Percentiles rank a stretch among this genome's conserved stretches.
Conservation (phyloP, 2,888 invertebrate genomes). For the Arrhopalites spinosus region DNA sequence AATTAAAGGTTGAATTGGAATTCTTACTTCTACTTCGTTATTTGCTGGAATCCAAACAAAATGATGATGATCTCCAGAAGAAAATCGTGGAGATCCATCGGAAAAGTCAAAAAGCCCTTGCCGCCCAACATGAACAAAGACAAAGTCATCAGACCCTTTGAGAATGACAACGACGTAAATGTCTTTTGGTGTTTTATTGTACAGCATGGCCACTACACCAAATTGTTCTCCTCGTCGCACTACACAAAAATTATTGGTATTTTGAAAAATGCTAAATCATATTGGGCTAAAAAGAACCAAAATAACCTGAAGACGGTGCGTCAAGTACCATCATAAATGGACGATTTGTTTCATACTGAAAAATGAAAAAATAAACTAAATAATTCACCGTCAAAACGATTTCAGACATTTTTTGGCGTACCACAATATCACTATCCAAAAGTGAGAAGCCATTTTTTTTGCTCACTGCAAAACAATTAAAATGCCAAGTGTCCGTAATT, state of each 20-base stretch:
- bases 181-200: conserved; percentile 58
- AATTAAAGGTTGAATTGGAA: conserved; percentile 63
- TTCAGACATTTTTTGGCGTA: no score
- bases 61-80: conserved; percentile 64
- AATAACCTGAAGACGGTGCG: conserved; percentile 61
- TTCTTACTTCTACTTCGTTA: conserved; percentile 60
- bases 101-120: conserved; percentile 63
- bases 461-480: conserved; percentile 64
- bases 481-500: conserved; percentile 62
- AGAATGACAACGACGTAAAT: conserved; percentile 60
- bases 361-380: background rate
- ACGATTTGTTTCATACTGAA: conserved; percentile 60
- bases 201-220: conserved; percentile 58
- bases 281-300: no score
- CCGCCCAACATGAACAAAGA: conserved; percentile 63
- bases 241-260: no score
- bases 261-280: no score
- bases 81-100: conserved; percentile 59
- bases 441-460: conserved; percentile 63
- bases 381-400: no score
- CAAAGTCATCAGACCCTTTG: conserved; percentile 61
- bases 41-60: conserved; percentile 60
- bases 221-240: conserved; percentile 63
- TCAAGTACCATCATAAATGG: conserved; percentile 64
- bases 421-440: conserved; percentile 61